Conservation (phyloP, 64 coral and sea anemone species). For the Pocillopora verrucosa region DNA sequence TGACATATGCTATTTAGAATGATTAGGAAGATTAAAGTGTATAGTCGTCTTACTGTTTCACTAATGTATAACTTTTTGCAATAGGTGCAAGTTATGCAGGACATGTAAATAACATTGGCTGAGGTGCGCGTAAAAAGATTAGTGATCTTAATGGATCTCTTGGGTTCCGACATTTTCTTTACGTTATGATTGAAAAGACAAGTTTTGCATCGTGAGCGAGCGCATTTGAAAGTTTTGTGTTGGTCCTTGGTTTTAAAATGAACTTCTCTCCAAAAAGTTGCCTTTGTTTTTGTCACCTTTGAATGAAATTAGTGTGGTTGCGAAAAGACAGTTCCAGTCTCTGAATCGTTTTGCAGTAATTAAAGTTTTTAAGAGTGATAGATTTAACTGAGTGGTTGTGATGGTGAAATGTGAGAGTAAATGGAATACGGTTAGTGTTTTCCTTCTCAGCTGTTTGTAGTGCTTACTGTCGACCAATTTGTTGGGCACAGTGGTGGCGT, state of each 20-base stretch:
- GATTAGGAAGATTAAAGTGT: background rate
- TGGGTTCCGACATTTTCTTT: background rate
- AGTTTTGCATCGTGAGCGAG: background rate
- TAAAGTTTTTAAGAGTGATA: too few relatives aligned
- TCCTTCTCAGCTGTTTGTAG: too few relatives aligned
- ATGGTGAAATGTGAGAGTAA: too few relatives aligned
- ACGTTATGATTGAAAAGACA: background rate
- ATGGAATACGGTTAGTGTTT: too few relatives aligned
- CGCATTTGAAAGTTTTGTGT: background rate
- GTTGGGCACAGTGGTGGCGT: too few relatives aligned
- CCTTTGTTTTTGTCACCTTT: too few relatives aligned
- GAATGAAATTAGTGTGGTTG: too few relatives aligned
- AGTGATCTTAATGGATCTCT: background rate
- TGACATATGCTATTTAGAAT: background rate
- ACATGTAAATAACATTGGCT: background rate
- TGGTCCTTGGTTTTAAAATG: background rate
- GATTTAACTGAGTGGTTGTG: too few relatives aligned
- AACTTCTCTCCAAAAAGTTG: too few relatives aligned
- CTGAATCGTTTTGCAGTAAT: too few relatives aligned
- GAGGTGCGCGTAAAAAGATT: background rate
- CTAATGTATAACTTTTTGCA: background rate
- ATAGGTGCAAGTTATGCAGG: background rate
- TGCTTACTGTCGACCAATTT: too few relatives aligned
- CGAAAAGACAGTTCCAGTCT: too few relatives aligned
- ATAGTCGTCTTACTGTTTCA: background rate